Evolutionary conservation across 2,888 invertebrate genomes (phyloP).

Genomic region (Callosobruchus maculatus): DNA sequence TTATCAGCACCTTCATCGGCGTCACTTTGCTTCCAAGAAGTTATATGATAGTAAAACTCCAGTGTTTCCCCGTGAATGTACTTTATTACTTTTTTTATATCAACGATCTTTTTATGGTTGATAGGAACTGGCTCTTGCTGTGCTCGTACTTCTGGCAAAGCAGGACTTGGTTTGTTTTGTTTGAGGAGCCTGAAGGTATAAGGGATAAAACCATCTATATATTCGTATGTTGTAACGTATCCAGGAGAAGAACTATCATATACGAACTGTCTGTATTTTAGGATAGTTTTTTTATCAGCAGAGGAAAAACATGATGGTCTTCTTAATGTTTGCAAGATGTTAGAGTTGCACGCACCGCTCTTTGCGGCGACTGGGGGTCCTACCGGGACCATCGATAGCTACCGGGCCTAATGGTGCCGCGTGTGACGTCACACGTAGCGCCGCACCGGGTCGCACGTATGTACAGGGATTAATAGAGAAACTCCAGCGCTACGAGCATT

Average conservation of each 20-base stretch:
- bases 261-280: not conserved
- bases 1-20: constrained; percentile 2
- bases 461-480: no score
- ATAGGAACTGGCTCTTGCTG: not conserved
- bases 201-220: not conserved
- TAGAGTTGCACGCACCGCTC: no score
- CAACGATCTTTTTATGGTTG: constrained; percentile 12
- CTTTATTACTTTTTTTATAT: constrained; percentile 14
- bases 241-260: not conserved
- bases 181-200: not conserved
- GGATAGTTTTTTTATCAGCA: no score
- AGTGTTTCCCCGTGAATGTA: constrained; percentile 14
- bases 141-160: not conserved
- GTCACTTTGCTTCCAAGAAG: constrained; percentile 6
- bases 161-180: not conserved
- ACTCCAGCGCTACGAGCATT: no score
- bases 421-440: no score
- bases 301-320: no score
- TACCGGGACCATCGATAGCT: no score
- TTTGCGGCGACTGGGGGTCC: no score
- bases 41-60: constrained; percentile 17
- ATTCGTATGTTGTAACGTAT: constrained; percentile 1
- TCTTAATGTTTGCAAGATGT: no score
- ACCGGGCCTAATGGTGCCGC: no score
- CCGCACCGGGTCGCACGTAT: no score